Percentiles rank a stretch among this genome's conserved stretches.
These are phyloP conservation scores for Idaea straminata DNA, from an alignment of 2,888 invertebrate genomes.

Conservation along the genomic window DNA sequence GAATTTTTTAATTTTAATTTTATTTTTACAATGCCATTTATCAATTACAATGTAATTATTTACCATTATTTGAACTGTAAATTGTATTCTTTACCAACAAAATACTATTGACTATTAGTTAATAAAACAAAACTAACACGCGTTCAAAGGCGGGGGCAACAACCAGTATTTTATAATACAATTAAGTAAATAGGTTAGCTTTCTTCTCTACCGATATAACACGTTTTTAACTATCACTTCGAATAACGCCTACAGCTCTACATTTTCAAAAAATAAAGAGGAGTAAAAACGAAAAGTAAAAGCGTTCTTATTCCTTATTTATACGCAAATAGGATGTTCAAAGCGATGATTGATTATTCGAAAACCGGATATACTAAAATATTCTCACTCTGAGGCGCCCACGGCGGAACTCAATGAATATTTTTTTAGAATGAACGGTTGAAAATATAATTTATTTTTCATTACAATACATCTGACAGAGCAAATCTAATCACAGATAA, in stretches of 20 bases:
- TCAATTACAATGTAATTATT: no score
- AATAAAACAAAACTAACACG: no score
- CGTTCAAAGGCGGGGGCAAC: no score
- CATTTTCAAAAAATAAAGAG: slow-evolving; percentile 23
- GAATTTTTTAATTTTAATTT: no score
- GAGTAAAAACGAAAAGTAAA: slow-evolving; percentile 23
- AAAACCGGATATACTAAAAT: slow-evolving; percentile 36
- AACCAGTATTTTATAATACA: no score
- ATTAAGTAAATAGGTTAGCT: neutral
- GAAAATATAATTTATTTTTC: no score
- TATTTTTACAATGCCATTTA: no score
- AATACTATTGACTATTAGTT: no score
- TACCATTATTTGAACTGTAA: no score
- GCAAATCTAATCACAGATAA: no score
- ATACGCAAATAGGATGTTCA: slow-evolving; percentile 42
- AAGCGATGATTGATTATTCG: slow-evolving; percentile 50
- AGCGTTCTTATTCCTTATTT: slow-evolving; percentile 33
- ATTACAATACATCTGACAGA: neutral
- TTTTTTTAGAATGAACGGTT: slow-evolving; percentile 15
- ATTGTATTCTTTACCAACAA: no score
- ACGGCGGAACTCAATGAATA: slow-evolving; percentile 29
- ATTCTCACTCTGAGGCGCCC: slow-evolving; percentile 42
- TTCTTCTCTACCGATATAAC: neutral
- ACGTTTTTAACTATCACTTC: neutral
- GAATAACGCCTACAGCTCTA: slow-evolving; percentile 5